These are phyloP conservation scores for Gonioctena quinquepunctata DNA, from an alignment of 1,140 invertebrate genomes.

Conservation along the genomic window DNA sequence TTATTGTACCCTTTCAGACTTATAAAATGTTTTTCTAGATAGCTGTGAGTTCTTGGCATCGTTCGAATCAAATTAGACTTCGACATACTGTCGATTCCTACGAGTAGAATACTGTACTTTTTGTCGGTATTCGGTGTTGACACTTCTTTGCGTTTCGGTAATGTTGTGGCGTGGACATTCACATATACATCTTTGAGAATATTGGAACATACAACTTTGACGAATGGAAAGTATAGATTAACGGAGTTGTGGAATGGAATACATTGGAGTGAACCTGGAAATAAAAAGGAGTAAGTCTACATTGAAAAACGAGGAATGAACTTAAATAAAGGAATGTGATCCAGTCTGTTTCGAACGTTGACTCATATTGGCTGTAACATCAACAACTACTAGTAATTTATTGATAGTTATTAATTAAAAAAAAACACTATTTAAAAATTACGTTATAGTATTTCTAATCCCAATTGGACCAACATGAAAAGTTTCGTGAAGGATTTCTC, in stretches of 20 bases:
- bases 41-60: conserved; percentile 73
- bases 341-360: too few species aligned
- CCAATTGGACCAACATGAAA: too few species aligned
- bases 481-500: too few species aligned
- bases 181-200: conserved; percentile 54
- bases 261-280: conserved; percentile 57
- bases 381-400: too few species aligned
- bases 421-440: too few species aligned
- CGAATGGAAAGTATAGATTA: conserved; percentile 48
- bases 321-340: neutral
- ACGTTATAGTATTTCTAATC: too few species aligned
- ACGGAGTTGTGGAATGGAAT: conserved; percentile 52
- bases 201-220: conserved; percentile 55
- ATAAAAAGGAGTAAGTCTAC: conserved; percentile 14
- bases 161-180: conserved; percentile 58
- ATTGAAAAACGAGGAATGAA: too few species aligned
- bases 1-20: conserved; percentile 68
- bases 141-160: conserved; percentile 41
- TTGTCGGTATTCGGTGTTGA: neutral
- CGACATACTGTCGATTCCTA: conserved; percentile 84
- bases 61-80: conserved; percentile 74
- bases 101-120: conserved; percentile 67
- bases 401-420: too few species aligned
- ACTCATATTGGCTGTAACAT: too few species aligned
- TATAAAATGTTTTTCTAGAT: conserved; percentile 62